phyloP scores from a whole-genome alignment of 2,113 vertebrate genomes.

The Numenius arquata region DNA sequence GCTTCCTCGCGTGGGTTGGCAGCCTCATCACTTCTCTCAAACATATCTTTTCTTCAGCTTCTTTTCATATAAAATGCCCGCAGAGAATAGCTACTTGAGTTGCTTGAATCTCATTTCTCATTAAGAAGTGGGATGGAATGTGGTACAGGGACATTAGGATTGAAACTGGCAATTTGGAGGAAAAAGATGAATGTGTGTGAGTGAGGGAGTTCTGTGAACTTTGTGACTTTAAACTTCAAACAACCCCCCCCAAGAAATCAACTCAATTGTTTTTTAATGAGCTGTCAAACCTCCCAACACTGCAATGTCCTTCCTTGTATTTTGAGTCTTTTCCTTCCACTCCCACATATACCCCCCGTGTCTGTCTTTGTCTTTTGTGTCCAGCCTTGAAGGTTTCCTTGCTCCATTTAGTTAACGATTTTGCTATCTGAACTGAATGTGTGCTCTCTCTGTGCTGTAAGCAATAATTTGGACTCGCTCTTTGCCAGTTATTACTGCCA shows the following conservation, averaged over 20 bases:
- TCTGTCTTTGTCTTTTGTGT: conserved; percentile 42
- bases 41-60: background rate
- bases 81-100: background rate
- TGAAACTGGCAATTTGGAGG: background rate
- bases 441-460: background rate
- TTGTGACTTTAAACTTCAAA: conserved; percentile 27
- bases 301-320: conserved; percentile 53
- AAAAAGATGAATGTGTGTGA: background rate
- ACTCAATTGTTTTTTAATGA: conserved; percentile 52
- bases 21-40: background rate
- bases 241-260: background rate
- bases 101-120: background rate
- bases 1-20: background rate
- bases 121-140: background rate
- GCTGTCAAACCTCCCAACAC: conserved; percentile 11
- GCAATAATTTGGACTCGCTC: background rate
- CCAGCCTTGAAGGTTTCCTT: conserved; percentile 59
- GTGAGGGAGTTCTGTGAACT: conserved; percentile 11
- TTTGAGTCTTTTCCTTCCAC: conserved; percentile 60
- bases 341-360: background rate
- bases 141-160: background rate
- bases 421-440: conserved; percentile 9
- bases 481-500: conserved; percentile 40
- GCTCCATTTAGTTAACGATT: conserved; percentile 15
- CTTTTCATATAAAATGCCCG: background rate